Conservation (phyloP, 1,140 invertebrate genomes). For the Holcopasites calliopsidis region DNA sequence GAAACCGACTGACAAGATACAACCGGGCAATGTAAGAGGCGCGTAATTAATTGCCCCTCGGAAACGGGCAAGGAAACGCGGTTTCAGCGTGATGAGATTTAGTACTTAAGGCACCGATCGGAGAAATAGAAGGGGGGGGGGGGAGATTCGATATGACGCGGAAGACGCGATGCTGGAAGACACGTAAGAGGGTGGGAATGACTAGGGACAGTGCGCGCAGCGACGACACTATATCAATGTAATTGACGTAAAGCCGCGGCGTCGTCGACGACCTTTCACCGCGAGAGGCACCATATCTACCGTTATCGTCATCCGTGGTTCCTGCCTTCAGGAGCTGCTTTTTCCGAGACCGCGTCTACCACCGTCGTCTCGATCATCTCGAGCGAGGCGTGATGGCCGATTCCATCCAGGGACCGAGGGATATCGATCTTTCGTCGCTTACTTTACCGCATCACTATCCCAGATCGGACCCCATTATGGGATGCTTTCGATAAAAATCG, state of each 20-base stretch:
- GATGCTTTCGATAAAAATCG: slow-evolving; percentile 31
- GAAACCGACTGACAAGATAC: slow-evolving; percentile 16
- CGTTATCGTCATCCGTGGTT: slow-evolving; percentile 62
- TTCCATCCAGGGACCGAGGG: neutral
- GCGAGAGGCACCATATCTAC: slow-evolving; percentile 53
- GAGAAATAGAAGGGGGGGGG: neutral
- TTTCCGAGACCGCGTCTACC: slow-evolving; percentile 53
- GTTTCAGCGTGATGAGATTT: slow-evolving; percentile 31
- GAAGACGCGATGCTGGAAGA: slow-evolving; percentile 10
- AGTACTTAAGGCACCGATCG: slow-evolving; percentile 25
- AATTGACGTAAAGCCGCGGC: slow-evolving; percentile 66
- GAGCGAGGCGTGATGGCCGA: slow-evolving; percentile 6
- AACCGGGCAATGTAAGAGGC: neutral
- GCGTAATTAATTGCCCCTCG: slow-evolving; percentile 14
- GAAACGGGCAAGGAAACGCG: neutral
- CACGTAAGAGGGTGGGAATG: slow-evolving; percentile 2
- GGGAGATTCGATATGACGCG: slow-evolving; percentile 15
- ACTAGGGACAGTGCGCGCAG: slow-evolving; percentile 26
- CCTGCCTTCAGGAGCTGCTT: slow-evolving; percentile 41
- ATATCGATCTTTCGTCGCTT: slow-evolving; percentile 46
- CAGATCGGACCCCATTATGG: slow-evolving; percentile 31
- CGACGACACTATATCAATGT: slow-evolving; percentile 66
- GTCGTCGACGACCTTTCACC: slow-evolving; percentile 65
- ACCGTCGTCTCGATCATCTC: slow-evolving; percentile 38
- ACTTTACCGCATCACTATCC: slow-evolving; percentile 19